Base-by-base conservation (phyloP, 2,888 invertebrate species). In the Ptilodon capucinus region DNA sequence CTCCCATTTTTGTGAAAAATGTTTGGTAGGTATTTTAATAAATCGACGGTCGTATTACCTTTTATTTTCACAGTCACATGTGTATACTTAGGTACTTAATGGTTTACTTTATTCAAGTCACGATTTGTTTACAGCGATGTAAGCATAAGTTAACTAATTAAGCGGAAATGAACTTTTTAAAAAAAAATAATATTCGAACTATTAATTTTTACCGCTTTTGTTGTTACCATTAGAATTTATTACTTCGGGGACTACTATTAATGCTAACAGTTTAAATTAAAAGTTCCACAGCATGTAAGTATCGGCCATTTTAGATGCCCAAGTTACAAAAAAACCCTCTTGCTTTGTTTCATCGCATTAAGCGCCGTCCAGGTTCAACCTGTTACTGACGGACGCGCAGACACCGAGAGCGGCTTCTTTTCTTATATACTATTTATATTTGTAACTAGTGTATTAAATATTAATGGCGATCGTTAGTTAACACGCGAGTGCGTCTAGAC, bases 401-500 rank as follows among this genome's bases (percentile, higher is more conserved):
- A 57, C 54, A 61, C 61, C 55, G 61, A 57, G 60, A 51, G 48
- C 51, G 51, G 54, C 40, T 46, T 51, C 46, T 43, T 63, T 49
- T 57, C 54, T 64, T 46, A 70, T 67, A 76, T 68, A n/a, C n/a
- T n/a, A 76, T 74, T 69, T 72, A 74, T 69, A 69, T 68, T 56
- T 56, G 49, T 60, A 56, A 56, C 55, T 54, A 62, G 48, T 54
- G 53, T 72, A 71, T 78, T 76, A 71, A 78, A 82, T 79, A 78
- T 76, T 80, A 77, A 81, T 79, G 74, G 55, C 47, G 67, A 68
- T 78, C 74, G 77, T 76, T 75, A 76, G 75, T 64, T 60, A 54
- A 72, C 76, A 76, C 83, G 79, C 80, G 76, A 79, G 65, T 68
- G 64, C 65, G 84, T 83, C 86, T 84, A 83, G 84, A 81, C 86